Base-by-base conservation (phyloP, 2,797 vertebrate species). In the Microhierax caerulescens region DNA sequence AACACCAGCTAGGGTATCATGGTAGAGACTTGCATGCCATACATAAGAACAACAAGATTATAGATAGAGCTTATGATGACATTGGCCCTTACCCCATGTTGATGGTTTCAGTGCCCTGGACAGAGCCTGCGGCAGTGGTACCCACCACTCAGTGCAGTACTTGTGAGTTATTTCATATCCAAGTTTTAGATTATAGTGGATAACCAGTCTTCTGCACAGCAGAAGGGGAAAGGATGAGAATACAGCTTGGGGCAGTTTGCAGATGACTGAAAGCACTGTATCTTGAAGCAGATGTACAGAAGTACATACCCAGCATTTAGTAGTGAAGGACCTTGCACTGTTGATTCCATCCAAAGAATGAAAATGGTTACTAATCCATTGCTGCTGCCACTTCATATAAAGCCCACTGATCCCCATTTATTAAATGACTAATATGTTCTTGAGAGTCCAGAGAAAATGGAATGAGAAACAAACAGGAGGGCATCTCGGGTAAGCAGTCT, bases 81-180 rank as follows among this genome's bases (percentile, higher is more conserved):
- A 8, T 1, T 28, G 41, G 11, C 23, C 30, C 22, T 59, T 25
- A 5, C 0, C 5, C 2, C 2, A 0, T 13, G 34, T 2, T 5
- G 7, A 5, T 39, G 11, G 11, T 63, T 48, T n/a, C 36, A 5
- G 1, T 22, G 19, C 51, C 80, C 11, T 10, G 41, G 36, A 23
- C 2, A 3, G 37, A 64, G 53, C 19, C 74, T 39, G 10, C 0
- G 3, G 63, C 82, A 73, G 56, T 22, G 36, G 14, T 24, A 34
- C 21, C 32, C 25, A 11, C 13, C 1, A 1, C 19, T 53, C 39
- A 32, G 41, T 7, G 20, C 47, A 47, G 32, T 24, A 8, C 8
- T 70, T 75, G 27, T n/a, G 48, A 56, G 47, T 24, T 64, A 79
- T 32, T 79, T 65, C 14, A 8, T 9, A 24, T 15, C n/a, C 21